Evolutionary conservation across 2,797 vertebrate genomes (phyloP).

Genomic region (Enteromius fasciolatus): DNA sequence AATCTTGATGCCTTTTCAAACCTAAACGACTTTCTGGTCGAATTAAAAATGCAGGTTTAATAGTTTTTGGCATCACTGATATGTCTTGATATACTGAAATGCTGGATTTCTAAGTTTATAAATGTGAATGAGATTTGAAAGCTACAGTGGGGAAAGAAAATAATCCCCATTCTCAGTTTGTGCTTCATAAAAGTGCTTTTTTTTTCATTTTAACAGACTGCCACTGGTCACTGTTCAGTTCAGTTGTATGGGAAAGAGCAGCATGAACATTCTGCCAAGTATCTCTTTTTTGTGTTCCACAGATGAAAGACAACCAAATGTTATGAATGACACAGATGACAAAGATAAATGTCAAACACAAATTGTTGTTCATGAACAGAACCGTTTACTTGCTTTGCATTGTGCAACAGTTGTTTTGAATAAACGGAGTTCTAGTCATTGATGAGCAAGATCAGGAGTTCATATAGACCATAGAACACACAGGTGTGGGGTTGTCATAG

Average conservation of each 20-base stretch:
- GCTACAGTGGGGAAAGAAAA: not conserved
- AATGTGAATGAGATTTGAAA: not conserved
- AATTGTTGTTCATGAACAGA: not conserved
- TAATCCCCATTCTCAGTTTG: not conserved
- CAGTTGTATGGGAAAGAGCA: not conserved
- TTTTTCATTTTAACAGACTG: not conserved
- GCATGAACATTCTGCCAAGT: not conserved
- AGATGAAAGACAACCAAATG: not conserved
- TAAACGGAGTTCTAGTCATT: slow-evolving; percentile 9
- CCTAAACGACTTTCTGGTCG: not conserved
- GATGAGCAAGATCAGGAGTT: slow-evolving; percentile 31
- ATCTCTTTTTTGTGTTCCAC: not conserved
- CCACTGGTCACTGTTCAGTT: not conserved
- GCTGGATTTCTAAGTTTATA: not conserved
- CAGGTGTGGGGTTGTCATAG: slow-evolving; percentile 59
- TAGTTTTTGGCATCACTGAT: not conserved
- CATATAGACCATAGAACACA: slow-evolving; percentile 41
- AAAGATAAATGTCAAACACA: not conserved
- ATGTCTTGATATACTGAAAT: not conserved
- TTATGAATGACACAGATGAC: not conserved
- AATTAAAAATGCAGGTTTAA: not conserved
- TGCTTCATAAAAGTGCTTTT: not conserved
- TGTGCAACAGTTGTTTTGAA: slow-evolving; percentile 18
- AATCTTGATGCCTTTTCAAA: not conserved
- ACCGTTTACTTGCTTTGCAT: slow-evolving; percentile 8